Percentiles rank a stretch among this genome's conserved stretches.
These are phyloP conservation scores for Chromoteleia sp. DNA, from an alignment of 2,888 invertebrate genomes.

Conservation along the genomic window DNA sequence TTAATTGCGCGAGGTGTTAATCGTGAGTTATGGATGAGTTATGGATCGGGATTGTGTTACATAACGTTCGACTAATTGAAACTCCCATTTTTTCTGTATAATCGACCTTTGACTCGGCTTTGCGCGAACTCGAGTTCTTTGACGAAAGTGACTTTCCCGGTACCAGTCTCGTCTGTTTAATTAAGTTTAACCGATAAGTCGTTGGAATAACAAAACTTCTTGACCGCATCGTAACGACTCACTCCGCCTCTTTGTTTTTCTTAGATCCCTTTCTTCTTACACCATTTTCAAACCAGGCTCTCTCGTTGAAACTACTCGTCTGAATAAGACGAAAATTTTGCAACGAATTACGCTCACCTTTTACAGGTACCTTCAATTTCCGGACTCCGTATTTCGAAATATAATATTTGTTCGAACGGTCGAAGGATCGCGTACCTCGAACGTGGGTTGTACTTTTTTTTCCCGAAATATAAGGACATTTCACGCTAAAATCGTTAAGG, in stretches of 20 bases:
- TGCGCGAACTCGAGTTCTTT: slow-evolving; percentile 19
- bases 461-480: too few relatives aligned
- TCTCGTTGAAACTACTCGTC: too few relatives aligned
- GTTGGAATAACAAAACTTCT: slow-evolving; percentile 28
- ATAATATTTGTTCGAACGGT: too few relatives aligned
- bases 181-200: slow-evolving; percentile 48
- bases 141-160: slow-evolving; percentile 38
- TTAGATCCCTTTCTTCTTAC: too few relatives aligned
- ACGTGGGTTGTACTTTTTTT: too few relatives aligned
- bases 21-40: slow-evolving; percentile 25
- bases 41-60: slow-evolving; percentile 20
- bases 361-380: too few relatives aligned
- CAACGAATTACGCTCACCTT: too few relatives aligned
- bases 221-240: slow-evolving; percentile 18
- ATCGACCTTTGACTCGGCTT: slow-evolving; percentile 19
- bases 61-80: slow-evolving; percentile 40
- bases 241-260: slow-evolving; percentile 35
- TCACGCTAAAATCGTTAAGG: too few relatives aligned
- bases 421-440: too few relatives aligned
- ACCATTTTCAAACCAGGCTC: too few relatives aligned
- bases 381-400: too few relatives aligned
- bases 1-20: slow-evolving; percentile 48
- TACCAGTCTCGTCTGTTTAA: background rate
- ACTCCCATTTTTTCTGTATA: slow-evolving; percentile 7
- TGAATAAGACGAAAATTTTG: too few relatives aligned